Percentiles rank a stretch among this genome's conserved stretches.
Conservation (phyloP, 2,113 vertebrate species). For the Silurus glanis region DNA sequence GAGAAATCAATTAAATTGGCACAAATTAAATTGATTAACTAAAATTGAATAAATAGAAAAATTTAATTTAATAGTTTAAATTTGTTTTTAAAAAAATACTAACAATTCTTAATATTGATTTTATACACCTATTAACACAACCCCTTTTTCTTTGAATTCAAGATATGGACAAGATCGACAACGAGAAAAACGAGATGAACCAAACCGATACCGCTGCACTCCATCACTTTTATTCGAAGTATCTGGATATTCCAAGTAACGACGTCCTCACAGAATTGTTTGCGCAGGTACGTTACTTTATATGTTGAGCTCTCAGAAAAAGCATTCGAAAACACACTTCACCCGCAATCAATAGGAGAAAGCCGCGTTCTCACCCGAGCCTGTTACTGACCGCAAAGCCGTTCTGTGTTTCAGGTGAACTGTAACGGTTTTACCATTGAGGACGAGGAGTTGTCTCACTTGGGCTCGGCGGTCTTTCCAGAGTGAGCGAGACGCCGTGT, state of each 20-base stretch:
- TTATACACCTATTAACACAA: constrained; percentile 30
- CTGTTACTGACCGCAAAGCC: not conserved
- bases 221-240: constrained; percentile 90
- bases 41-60: too few relatives aligned
- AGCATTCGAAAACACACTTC: not conserved
- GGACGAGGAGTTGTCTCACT: constrained; percentile 95
- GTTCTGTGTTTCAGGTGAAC: constrained; percentile 80
- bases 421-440: constrained; percentile 98
- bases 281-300: constrained; percentile 79
- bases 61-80: too few relatives aligned
- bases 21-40: too few relatives aligned
- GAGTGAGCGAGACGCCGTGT: constrained; percentile 75
- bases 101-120: not conserved
- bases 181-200: constrained; percentile 92
- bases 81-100: too few relatives aligned
- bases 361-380: not conserved
- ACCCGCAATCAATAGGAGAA: not conserved
- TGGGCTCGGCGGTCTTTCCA: constrained; percentile 96
- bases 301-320: not conserved
- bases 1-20: too few relatives aligned
- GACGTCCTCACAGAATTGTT: constrained; percentile 84
- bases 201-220: constrained; percentile 88
- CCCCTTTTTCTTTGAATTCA: constrained; percentile 59
- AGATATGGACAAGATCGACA: constrained; percentile 93
- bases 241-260: constrained; percentile 82